A percentile compares a stretch with the other conserved stretches of the same genome.
These are phyloP conservation scores for Heterocephalus glaber DNA, from an alignment of 2,113 vertebrate genomes.

Conservation along the genomic window DNA sequence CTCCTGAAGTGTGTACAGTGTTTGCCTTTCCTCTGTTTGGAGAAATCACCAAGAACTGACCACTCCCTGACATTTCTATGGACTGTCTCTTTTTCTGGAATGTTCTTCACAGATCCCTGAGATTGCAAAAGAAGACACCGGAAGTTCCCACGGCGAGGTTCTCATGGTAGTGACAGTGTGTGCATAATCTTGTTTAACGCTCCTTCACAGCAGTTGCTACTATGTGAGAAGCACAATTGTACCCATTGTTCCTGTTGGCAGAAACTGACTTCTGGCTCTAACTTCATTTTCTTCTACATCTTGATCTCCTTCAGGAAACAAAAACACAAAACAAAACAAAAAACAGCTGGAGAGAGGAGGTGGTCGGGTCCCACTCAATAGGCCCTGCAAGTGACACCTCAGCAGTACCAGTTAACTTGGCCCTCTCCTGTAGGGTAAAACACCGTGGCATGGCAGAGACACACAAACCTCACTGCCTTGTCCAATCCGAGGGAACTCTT, in stretches of 20 bases:
- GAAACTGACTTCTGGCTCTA: conserved; percentile 50
- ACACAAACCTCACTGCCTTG: neutral
- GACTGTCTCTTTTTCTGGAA: conserved; percentile 17
- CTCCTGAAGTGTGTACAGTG: neutral
- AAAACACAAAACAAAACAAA: neutral
- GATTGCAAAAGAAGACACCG: neutral
- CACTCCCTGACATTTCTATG: neutral
- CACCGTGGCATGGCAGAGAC: neutral
- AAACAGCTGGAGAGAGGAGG: conserved; percentile 64
- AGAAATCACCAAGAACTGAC: neutral
- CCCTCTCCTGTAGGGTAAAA: neutral
- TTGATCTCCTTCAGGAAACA: conserved; percentile 58
- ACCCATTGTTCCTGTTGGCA: conserved; percentile 13
- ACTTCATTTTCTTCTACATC: conserved; percentile 55
- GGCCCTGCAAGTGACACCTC: neutral
- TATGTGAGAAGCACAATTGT: neutral
- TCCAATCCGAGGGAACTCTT: neutral
- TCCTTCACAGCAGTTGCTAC: neutral
- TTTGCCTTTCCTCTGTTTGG: conserved; percentile 32
- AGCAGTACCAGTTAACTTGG: conserved; percentile 3
- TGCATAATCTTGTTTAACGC: neutral
- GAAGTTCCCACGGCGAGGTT: neutral
- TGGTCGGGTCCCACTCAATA: conserved; percentile 9
- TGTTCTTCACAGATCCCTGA: neutral
- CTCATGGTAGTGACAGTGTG: neutral